Percentiles rank a stretch among this genome's conserved stretches.
phyloP scores from a whole-genome alignment of 2,888 invertebrate genomes.

The Apamea monoglypha region DNA sequence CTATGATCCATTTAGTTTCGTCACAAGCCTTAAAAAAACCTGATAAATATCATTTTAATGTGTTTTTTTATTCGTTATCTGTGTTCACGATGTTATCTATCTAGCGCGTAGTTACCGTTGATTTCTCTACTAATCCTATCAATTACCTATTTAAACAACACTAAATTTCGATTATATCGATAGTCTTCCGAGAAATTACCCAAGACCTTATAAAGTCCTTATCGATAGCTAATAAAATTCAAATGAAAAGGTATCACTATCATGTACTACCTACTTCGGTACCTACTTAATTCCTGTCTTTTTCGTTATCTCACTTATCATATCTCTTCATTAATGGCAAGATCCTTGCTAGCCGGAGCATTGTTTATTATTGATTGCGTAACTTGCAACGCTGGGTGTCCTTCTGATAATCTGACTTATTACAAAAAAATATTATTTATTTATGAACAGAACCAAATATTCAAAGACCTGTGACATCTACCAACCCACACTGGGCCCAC shows the following conservation, averaged over 20 bases:
- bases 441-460: not conserved
- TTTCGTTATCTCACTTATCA: slow-evolving; percentile 15
- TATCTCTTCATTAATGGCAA: slow-evolving; percentile 12
- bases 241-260: slow-evolving; percentile 42
- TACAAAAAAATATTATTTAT: not conserved
- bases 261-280: not conserved
- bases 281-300: not conserved
- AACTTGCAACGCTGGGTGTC: not conserved
- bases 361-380: slow-evolving; percentile 17
- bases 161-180: slow-evolving; percentile 35
- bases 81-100: slow-evolving; percentile 47
- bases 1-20: not conserved
- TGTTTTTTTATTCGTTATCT: slow-evolving; percentile 44
- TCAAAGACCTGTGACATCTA: not conserved
- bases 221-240: slow-evolving; percentile 52
- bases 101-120: slow-evolving; percentile 20
- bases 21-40: slow-evolving; percentile 1
- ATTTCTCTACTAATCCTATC: slow-evolving; percentile 38
- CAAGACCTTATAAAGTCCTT: slow-evolving; percentile 35
- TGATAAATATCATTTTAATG: slow-evolving; percentile 39
- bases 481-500: too few relatives aligned
- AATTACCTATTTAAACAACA: slow-evolving; percentile 46
- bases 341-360: not conserved
- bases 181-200: slow-evolving; percentile 57
- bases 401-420: not conserved